Base-by-base conservation (phyloP, 2,888 invertebrate genomes). In the Drosophila anomalata region DNA sequence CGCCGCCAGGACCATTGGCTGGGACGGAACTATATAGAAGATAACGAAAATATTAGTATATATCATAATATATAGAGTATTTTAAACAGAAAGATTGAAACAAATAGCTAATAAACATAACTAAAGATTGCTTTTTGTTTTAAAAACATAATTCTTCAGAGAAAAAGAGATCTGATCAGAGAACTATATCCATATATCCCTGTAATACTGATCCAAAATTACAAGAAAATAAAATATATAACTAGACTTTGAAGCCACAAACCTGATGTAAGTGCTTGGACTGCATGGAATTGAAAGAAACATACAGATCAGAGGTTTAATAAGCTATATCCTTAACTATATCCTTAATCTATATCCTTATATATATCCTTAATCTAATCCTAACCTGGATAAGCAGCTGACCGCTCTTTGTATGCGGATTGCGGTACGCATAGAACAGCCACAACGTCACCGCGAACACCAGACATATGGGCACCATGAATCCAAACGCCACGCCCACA, bases 341-440 rank as follows among this genome's bases (percentile, higher is more conserved):
- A n/a, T 33, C 33, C 29, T 31, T 33, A n/a, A 33, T 1, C 29
- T 26, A 29, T 29, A 29, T 29, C 29, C 29, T 24, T 3, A 24
- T 4, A 17, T 17, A 17, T 17, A 17, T 4, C 22, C 22, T 3
- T 2, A 29, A 91, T 17, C 17, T 17, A 17, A 17, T 17, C 17
- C 93, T 93, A 92, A 98, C 98, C 95, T 97, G 96, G 89, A 99
- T 99, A 57, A 99, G 94, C 89, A 99, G 94, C 92, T 99, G 98
- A 72, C 99, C 99, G 79, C 98, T 98, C 54, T 96, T 94, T 6
- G 98, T 97, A 90, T 98, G 98, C 2, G 99, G 99, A 93, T 98
- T 97, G 90, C 96, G 95, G 93, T 99, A 99, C 4, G 99, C 99
- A 91, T 99, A 99, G 17, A 96, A 92, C 17, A 96, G 92, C 99